Percentiles rank a stretch among this genome's conserved stretches.
Evolutionary conservation across 2,888 invertebrate species (phyloP).

Genomic region (Rhodophaea formosa): DNA sequence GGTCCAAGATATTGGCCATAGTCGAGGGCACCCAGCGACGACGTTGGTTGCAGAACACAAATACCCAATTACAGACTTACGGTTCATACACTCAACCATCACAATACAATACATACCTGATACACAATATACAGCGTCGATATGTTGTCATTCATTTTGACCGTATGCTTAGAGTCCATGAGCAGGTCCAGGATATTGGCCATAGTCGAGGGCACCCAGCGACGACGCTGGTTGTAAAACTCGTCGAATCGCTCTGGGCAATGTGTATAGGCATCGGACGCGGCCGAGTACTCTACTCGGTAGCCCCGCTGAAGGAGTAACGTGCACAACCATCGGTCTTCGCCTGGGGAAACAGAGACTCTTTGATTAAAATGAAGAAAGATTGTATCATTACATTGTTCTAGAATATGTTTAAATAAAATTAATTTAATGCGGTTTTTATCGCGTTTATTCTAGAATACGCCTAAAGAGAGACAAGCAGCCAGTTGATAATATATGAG

Average conservation of each 20-base stretch:
- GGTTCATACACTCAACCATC: too few species aligned
- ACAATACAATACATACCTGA: constrained; percentile 47
- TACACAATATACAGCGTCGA: constrained; percentile 90
- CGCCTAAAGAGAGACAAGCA: too few species aligned
- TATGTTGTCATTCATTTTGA: constrained; percentile 93
- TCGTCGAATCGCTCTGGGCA: constrained; percentile 95
- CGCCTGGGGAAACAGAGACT: constrained; percentile 78
- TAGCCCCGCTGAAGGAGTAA: constrained; percentile 94
- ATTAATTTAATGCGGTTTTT: too few species aligned
- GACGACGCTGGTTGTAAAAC: constrained; percentile 95
- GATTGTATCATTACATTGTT: too few species aligned
- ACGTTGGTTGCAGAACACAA: constrained; percentile 96
- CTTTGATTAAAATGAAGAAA: too few species aligned
- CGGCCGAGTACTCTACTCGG: constrained; percentile 96
- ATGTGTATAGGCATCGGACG: constrained; percentile 96
- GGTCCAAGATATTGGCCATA: constrained; percentile 95
- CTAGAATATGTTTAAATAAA: too few species aligned
- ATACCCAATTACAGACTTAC: too few species aligned
- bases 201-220: constrained; percentile 98
- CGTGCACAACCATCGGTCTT: constrained; percentile 98
- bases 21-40: constrained; percentile 98
- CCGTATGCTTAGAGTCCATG: constrained; percentile 87
- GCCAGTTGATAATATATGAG: too few species aligned
- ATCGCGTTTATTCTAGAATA: too few species aligned
- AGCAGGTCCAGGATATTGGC: constrained; percentile 96